Evolutionary conservation across 2,888 invertebrate species (phyloP).

Genomic region (Xestobium rufovillosum): DNA sequence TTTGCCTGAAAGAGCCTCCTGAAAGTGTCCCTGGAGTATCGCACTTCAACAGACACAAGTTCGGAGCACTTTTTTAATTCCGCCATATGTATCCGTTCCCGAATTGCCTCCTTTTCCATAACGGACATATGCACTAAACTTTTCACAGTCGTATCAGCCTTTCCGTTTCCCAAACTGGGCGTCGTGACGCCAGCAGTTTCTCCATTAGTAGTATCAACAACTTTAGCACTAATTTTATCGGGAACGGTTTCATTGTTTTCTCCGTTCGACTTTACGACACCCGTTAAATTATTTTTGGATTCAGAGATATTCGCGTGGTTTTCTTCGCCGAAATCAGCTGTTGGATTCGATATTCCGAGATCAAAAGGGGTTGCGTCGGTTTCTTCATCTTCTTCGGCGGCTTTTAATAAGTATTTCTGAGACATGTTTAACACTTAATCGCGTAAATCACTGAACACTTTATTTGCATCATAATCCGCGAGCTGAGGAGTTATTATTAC

Average conservation of each 20-base stretch:
- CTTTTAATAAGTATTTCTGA: too few species aligned
- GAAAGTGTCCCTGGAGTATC: constrained; percentile 57
- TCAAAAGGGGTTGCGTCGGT: too few species aligned
- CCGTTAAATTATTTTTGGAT: constrained; percentile 13
- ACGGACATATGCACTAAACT: constrained; percentile 48
- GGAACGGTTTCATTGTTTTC: constrained; percentile 7
- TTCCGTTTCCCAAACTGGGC: constrained; percentile 18
- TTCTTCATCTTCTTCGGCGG: too few species aligned
- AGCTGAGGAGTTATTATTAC: too few species aligned
- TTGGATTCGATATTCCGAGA: constrained; percentile 9
- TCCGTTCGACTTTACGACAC: constrained; percentile 3
- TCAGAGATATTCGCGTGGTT: constrained; percentile 6
- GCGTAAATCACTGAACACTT: too few species aligned
- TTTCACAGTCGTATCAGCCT: constrained; percentile 21
- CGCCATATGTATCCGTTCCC: constrained; percentile 53
- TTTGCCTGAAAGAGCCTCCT: constrained; percentile 60
- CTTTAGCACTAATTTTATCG: constrained; percentile 14
- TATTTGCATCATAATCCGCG: too few species aligned
- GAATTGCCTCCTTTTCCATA: constrained; percentile 64
- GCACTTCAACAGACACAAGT: constrained; percentile 55
- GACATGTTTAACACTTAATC: too few species aligned
- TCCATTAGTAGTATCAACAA: constrained; percentile 6
- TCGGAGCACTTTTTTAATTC: constrained; percentile 60
- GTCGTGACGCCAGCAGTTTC: constrained; percentile 22
- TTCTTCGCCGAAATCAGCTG: constrained; percentile 12